Conservation (phyloP, 2,888 invertebrate genomes). For the Conomelus anceps region DNA sequence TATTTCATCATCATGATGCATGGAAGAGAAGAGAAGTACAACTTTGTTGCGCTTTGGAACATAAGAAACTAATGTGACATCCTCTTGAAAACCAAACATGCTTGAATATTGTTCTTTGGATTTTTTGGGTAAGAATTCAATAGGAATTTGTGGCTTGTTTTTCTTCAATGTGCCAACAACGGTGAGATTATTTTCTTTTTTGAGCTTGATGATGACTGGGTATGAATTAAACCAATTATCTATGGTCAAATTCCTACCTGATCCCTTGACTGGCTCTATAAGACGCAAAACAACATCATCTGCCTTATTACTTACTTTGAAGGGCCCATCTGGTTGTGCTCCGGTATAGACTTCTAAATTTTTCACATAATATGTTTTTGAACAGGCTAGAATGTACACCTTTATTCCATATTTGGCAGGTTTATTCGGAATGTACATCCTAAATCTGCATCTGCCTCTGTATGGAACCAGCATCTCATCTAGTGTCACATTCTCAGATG, state of each 20-base stretch:
- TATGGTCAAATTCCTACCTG: background rate
- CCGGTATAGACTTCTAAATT: conserved; percentile 19
- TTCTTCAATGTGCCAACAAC: background rate
- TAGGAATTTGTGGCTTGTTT: conserved; percentile 1
- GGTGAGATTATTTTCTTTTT: background rate
- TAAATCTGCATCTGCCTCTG: conserved; percentile 7
- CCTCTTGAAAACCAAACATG: conserved; percentile 26
- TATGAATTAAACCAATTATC: conserved; percentile 5
- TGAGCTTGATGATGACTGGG: background rate
- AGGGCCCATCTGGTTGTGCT: conserved; percentile 10
- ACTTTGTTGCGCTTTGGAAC: conserved; percentile 22
- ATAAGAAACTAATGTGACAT: conserved; percentile 25
- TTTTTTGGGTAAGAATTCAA: background rate
- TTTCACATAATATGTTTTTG: conserved; percentile 10
- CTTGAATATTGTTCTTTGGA: background rate
- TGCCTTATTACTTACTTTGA: background rate
- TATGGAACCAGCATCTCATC: conserved; percentile 19
- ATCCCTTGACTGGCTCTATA: conserved; percentile 5
- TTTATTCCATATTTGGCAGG: conserved; percentile 18
- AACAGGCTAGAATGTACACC: conserved; percentile 3
- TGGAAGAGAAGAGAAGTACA: conserved; percentile 24
- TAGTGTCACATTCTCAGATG: background rate
- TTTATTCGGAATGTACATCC: conserved; percentile 15
- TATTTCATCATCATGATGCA: conserved; percentile 22
- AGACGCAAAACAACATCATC: conserved; percentile 8